Conservation (phyloP, 2,797 vertebrate species). For the Allobates femoralis region DNA sequence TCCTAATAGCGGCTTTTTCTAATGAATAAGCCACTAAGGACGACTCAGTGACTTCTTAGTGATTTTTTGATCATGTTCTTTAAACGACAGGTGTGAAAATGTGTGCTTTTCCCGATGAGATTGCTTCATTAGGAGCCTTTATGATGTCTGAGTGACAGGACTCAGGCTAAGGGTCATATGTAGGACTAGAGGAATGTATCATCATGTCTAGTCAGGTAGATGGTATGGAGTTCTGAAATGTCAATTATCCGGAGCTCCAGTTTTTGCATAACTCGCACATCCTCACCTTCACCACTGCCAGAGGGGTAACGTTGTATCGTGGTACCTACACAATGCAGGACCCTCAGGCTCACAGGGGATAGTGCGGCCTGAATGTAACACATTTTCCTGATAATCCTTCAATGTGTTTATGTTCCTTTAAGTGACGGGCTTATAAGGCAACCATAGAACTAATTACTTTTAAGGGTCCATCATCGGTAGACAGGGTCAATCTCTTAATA, state of each 20-base stretch:
- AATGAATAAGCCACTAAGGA: too few relatives aligned
- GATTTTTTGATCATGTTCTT: neutral
- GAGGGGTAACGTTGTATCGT: neutral
- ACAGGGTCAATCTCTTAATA: slow-evolving; percentile 37
- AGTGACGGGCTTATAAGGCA: neutral
- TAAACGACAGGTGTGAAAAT: slow-evolving; percentile 2
- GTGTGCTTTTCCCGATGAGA: neutral
- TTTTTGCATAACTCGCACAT: slow-evolving; percentile 6
- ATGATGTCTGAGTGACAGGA: neutral
- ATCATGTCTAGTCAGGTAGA: slow-evolving; percentile 50
- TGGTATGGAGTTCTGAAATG: slow-evolving; percentile 35
- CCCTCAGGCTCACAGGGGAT: slow-evolving; percentile 41
- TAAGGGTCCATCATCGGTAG: neutral
- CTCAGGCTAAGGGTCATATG: slow-evolving; percentile 32
- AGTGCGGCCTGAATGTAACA: slow-evolving; percentile 5
- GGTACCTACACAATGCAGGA: slow-evolving; percentile 12
- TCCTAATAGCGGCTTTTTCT: too few relatives aligned
- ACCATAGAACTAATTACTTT: slow-evolving; percentile 14
- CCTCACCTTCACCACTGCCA: slow-evolving; percentile 25
- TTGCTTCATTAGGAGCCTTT: neutral
- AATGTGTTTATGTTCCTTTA: neutral
- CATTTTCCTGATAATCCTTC: slow-evolving; percentile 30
- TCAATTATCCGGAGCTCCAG: slow-evolving; percentile 38
- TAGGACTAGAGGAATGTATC: slow-evolving; percentile 42
- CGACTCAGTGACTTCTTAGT: neutral